A percentile compares a stretch with the other conserved stretches of the same genome.
Conservation (phyloP, 2,113 vertebrate species). For the Oreochromis spilurus region DNA sequence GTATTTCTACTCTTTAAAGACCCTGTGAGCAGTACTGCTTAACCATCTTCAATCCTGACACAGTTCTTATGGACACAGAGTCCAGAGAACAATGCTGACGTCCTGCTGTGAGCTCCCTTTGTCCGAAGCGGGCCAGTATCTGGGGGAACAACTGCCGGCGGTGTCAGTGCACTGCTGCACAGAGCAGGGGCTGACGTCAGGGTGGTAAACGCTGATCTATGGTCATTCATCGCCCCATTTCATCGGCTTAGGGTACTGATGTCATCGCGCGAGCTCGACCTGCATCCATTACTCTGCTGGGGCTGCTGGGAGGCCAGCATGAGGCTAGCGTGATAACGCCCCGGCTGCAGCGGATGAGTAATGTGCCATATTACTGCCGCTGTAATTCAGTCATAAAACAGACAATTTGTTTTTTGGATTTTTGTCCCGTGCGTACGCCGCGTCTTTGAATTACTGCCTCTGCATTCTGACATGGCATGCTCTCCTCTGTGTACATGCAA, state of each 20-base stretch:
- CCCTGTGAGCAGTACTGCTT: not conserved
- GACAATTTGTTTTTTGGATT: conserved; percentile 3
- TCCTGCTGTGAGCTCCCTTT: conserved; percentile 59
- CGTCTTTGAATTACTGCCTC: conserved; percentile 20
- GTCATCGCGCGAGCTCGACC: conserved; percentile 45
- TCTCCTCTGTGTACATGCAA: not conserved
- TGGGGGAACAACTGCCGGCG: conserved; percentile 43
- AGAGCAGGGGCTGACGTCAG: conserved; percentile 50
- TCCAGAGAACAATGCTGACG: conserved; percentile 45
- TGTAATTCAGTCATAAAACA: conserved; percentile 54
- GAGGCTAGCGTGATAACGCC: conserved; percentile 38
- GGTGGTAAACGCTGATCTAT: conserved; percentile 49
- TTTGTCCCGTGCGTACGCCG: conserved; percentile 15
- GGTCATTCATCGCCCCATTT: conserved; percentile 34
- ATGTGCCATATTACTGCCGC: conserved; percentile 32
- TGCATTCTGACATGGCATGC: not conserved
- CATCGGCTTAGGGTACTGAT: conserved; percentile 51
- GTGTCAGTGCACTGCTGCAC: conserved; percentile 26
- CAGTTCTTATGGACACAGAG: conserved; percentile 9
- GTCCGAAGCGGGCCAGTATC: conserved; percentile 31
- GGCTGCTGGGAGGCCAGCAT: conserved; percentile 30
- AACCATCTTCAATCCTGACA: not conserved
- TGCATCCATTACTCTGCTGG: conserved; percentile 47
- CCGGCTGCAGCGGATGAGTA: conserved; percentile 37
- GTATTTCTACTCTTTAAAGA: not conserved